Evolutionary conservation across 2,113 vertebrate species (phyloP).

Genomic region (Holacanthus passer): DNA sequence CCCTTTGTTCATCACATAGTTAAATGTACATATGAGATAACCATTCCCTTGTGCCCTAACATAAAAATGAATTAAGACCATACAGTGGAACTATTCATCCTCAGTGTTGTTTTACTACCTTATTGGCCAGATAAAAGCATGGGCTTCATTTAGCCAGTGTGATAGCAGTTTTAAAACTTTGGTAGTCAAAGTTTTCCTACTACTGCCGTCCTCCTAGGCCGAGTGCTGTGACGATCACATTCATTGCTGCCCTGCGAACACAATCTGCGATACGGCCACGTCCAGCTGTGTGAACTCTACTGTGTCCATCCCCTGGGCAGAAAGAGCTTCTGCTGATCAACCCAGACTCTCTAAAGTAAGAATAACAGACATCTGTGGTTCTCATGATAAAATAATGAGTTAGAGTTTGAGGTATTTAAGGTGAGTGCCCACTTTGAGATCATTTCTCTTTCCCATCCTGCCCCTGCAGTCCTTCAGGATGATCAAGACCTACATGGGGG

Average conservation of each 20-base stretch:
- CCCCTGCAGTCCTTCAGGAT: constrained; percentile 79
- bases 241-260: constrained; percentile 81
- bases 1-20: constrained; percentile 11
- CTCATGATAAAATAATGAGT: neutral
- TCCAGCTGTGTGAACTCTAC: constrained; percentile 73
- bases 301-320: constrained; percentile 61
- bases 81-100: constrained; percentile 49
- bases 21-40: constrained; percentile 55
- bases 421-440: neutral
- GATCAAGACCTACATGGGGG: constrained; percentile 65
- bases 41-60: constrained; percentile 3
- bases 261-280: constrained; percentile 54
- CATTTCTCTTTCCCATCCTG: neutral
- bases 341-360: constrained; percentile 70
- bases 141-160: neutral
- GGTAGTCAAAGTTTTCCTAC: constrained; percentile 71
- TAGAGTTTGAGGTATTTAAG: neutral
- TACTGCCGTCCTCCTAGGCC: constrained; percentile 68
- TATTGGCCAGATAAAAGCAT: constrained; percentile 35
- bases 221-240: constrained; percentile 84
- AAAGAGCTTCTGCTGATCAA: constrained; percentile 47
- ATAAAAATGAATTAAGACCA: neutral
- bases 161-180: constrained; percentile 62
- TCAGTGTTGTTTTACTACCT: constrained; percentile 29
- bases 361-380: neutral